Percentiles rank a stretch among this genome's conserved stretches.
These are phyloP conservation scores for Castor canadensis DNA, from an alignment of 2,113 vertebrate species.

Conservation along the genomic window DNA sequence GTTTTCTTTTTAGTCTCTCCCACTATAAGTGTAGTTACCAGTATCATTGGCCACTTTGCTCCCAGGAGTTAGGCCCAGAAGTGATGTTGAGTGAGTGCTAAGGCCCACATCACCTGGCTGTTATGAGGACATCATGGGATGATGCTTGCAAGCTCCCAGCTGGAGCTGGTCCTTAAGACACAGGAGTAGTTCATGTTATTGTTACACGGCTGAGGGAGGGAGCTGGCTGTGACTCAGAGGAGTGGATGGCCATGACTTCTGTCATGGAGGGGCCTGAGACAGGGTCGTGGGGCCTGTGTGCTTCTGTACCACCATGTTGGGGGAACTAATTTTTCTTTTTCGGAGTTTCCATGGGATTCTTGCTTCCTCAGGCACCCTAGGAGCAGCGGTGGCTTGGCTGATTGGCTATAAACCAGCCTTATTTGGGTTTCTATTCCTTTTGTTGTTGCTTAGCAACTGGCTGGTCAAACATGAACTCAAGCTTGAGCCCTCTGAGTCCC, in stretches of 20 bases:
- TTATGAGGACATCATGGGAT: conserved; percentile 7
- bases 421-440: conserved; percentile 70
- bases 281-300: conserved; percentile 28
- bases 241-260: background rate
- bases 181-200: background rate
- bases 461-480: conserved; percentile 66
- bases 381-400: conserved; percentile 50
- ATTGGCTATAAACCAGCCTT: conserved; percentile 64
- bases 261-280: conserved; percentile 54
- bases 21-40: background rate
- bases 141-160: background rate
- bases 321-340: conserved; percentile 38
- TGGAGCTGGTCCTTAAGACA: background rate
- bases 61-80: background rate
- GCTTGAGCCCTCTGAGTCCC: background rate
- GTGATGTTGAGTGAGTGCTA: background rate
- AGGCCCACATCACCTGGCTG: background rate
- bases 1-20: background rate
- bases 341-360: conserved; percentile 37
- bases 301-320: conserved; percentile 57
- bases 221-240: background rate
- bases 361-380: conserved; percentile 44
- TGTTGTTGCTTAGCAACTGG: conserved; percentile 78
- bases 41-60: background rate
- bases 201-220: conserved; percentile 38